Conservation (phyloP, 2,797 vertebrate species). For the Rhabdophis nuchalis region DNA sequence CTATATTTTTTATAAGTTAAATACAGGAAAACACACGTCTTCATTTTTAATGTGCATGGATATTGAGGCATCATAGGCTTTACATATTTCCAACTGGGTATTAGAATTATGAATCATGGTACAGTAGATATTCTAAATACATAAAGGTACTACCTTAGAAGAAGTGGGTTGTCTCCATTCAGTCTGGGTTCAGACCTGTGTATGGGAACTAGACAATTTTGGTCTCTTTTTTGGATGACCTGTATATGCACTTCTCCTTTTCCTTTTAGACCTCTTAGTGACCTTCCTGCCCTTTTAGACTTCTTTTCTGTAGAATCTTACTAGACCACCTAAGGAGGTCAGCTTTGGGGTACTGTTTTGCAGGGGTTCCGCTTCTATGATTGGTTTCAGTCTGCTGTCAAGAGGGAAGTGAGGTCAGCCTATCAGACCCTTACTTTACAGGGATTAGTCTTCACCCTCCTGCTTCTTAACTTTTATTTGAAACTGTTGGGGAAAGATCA, state of each 20-base stretch:
- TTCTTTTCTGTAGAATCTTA: background rate
- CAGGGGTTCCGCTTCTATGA: background rate
- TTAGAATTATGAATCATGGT: background rate
- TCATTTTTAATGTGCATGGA: background rate
- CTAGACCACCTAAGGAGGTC: background rate
- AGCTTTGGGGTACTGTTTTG: background rate
- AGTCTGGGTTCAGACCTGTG: background rate
- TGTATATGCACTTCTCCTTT: background rate
- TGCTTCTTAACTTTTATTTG: background rate
- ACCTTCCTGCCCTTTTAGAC: background rate
- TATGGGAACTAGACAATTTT: background rate
- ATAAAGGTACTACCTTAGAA: background rate
- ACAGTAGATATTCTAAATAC: background rate
- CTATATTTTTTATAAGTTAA: background rate
- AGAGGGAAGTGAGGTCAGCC: background rate
- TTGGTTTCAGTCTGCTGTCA: background rate
- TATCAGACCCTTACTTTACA: background rate
- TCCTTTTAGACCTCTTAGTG: background rate
- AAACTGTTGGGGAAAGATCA: background rate
- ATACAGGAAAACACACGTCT: background rate
- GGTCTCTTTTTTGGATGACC: background rate
- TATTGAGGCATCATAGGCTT: background rate
- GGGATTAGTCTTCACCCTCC: background rate
- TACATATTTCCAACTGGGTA: background rate
- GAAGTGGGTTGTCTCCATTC: background rate